Percentiles rank a stretch among this genome's conserved stretches.
These are phyloP conservation scores for Phoeniculus purpureus DNA, from an alignment of 2,797 vertebrate species.

Conservation along the genomic window DNA sequence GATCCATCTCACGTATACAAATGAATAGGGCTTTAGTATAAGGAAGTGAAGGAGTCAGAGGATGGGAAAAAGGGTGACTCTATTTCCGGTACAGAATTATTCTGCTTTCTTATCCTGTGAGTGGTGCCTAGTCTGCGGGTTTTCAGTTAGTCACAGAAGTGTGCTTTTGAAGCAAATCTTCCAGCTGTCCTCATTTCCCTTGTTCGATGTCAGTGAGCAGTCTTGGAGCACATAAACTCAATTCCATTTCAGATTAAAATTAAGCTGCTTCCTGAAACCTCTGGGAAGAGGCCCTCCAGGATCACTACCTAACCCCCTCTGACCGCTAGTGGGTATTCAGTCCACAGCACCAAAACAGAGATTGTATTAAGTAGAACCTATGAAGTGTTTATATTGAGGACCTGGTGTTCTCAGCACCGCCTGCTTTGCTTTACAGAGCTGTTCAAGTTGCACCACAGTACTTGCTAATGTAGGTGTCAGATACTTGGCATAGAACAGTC, in stretches of 20 bases:
- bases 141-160: background rate
- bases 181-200: background rate
- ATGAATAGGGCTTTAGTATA: background rate
- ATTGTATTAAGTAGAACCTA: background rate
- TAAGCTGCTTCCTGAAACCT: background rate
- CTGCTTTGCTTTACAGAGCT: background rate
- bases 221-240: background rate
- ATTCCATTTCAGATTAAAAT: background rate
- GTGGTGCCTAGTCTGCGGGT: background rate
- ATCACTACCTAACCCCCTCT: fast-evolving
- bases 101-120: background rate
- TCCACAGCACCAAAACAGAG: background rate
- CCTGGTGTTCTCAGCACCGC: background rate
- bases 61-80: background rate
- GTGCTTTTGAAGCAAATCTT: background rate
- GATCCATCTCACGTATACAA: background rate
- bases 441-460: background rate
- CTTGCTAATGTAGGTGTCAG: background rate
- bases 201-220: background rate
- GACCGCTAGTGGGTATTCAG: background rate
- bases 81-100: background rate
- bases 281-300: background rate
- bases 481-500: background rate
- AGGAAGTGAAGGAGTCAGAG: background rate
- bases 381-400: background rate